Evolutionary conservation across 2,888 invertebrate species (phyloP).

Genomic region (Drosophila tripunctata): DNA sequence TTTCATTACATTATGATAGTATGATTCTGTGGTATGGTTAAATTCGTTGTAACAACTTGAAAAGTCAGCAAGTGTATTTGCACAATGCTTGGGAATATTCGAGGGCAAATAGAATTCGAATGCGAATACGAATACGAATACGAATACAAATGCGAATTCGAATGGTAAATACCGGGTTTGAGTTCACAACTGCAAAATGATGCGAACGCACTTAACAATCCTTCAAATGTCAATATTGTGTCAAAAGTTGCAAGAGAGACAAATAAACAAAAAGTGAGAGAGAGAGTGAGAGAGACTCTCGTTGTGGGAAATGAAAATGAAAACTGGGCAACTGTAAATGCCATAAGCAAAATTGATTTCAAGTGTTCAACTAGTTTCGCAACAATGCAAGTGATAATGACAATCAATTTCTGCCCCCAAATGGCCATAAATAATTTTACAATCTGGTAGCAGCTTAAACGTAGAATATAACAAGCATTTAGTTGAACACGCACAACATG

Average conservation of each 20-base stretch:
- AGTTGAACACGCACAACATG: constrained; percentile 15
- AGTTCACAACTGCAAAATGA: constrained; percentile 40
- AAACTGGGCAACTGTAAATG: constrained; percentile 26
- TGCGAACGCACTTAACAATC: constrained; percentile 35
- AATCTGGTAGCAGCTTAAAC: constrained; percentile 35
- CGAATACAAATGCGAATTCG: constrained; percentile 3
- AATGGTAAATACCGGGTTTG: constrained; percentile 10
- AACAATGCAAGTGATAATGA: constrained; percentile 33
- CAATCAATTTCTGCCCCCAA: constrained; percentile 9
- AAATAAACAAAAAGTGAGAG: not conserved
- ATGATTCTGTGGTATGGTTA: constrained; percentile 18
- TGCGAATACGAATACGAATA: not conserved
- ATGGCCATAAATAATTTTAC: constrained; percentile 48
- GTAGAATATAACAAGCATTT: constrained; percentile 51
- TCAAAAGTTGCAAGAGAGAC: constrained; percentile 8
- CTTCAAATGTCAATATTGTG: constrained; percentile 53
- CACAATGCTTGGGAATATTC: constrained; percentile 48
- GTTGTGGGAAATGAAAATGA: not conserved
- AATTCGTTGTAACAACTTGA: constrained; percentile 21
- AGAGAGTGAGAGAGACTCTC: not conserved
- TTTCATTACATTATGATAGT: constrained; percentile 48
- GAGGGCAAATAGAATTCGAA: constrained; percentile 35
- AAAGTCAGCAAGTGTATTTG: constrained; percentile 58
- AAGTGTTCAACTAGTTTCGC: constrained; percentile 6
- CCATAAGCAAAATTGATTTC: constrained; percentile 51